A percentile compares a stretch with the other conserved stretches of the same genome.
phyloP scores from a whole-genome alignment of 2,888 invertebrate genomes.

The Cylloceria caligata region DNA sequence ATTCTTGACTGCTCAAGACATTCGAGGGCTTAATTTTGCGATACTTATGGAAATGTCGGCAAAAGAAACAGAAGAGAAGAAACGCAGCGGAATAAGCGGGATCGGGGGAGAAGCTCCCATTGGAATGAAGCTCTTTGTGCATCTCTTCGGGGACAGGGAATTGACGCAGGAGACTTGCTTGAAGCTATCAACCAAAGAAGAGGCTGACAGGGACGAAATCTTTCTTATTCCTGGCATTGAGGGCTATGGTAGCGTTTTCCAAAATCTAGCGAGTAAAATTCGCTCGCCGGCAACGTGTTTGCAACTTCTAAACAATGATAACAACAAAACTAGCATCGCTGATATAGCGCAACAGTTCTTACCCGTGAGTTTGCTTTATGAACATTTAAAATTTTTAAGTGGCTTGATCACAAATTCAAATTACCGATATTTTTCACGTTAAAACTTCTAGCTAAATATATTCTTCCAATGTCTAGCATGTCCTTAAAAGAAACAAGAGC shows the following conservation, averaged over 20 bases:
- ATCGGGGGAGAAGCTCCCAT: conserved; percentile 58
- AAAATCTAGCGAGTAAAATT: conserved; percentile 77
- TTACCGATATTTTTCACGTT: not conserved
- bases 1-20: conserved; percentile 93
- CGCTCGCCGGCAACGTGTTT: conserved; percentile 78
- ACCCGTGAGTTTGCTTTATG: too few relatives aligned
- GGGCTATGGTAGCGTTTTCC: conserved; percentile 80
- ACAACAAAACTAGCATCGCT: conserved; percentile 84
- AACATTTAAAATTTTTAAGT: too few relatives aligned
- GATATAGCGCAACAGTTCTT: conserved; percentile 86
- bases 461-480: conserved; percentile 84
- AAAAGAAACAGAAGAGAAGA: conserved; percentile 67
- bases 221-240: conserved; percentile 84
- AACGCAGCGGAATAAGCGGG: conserved; percentile 14
- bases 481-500: conserved; percentile 84
- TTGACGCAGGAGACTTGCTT: conserved; percentile 70
- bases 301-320: conserved; percentile 80
- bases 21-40: conserved; percentile 92
- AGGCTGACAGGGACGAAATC: conserved; percentile 72
- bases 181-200: conserved; percentile 71
- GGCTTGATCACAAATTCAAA: too few relatives aligned
- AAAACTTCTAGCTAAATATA: not conserved
- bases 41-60: conserved; percentile 85
- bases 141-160: conserved; percentile 65
- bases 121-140: conserved; percentile 73